Conservation (phyloP, 2,797 vertebrate species). For the Podarcis siculus region DNA sequence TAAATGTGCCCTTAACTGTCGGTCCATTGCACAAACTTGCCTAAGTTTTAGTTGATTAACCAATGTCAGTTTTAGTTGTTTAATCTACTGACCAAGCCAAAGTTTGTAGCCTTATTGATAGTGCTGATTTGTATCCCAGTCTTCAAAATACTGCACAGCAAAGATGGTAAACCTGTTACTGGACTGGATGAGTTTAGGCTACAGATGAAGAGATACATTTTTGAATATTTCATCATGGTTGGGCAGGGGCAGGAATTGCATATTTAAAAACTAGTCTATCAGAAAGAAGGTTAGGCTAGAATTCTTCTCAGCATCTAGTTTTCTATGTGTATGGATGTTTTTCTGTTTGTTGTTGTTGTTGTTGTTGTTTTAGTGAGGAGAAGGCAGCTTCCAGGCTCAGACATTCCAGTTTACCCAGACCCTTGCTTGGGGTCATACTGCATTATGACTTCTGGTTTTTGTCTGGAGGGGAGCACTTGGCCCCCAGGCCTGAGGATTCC, state of each 20-base stretch:
- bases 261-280: too few relatives aligned
- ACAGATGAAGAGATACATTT: too few relatives aligned
- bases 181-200: background rate
- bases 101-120: background rate
- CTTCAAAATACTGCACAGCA: background rate
- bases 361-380: too few relatives aligned
- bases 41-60: background rate
- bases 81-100: background rate
- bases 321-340: background rate
- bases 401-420: too few relatives aligned
- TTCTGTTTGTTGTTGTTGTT: too few relatives aligned
- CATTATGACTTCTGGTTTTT: too few relatives aligned
- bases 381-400: too few relatives aligned
- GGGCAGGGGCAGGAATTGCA: background rate
- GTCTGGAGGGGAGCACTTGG: too few relatives aligned
- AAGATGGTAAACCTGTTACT: background rate
- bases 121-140: background rate
- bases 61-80: background rate
- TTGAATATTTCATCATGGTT: background rate
- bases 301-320: background rate
- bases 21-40: background rate
- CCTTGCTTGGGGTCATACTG: too few relatives aligned
- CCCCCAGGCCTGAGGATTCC: too few relatives aligned
- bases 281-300: background rate
- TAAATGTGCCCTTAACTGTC: background rate